phyloP scores from a whole-genome alignment of 1,140 invertebrate species.

The Leptopilina clavipes region DNA sequence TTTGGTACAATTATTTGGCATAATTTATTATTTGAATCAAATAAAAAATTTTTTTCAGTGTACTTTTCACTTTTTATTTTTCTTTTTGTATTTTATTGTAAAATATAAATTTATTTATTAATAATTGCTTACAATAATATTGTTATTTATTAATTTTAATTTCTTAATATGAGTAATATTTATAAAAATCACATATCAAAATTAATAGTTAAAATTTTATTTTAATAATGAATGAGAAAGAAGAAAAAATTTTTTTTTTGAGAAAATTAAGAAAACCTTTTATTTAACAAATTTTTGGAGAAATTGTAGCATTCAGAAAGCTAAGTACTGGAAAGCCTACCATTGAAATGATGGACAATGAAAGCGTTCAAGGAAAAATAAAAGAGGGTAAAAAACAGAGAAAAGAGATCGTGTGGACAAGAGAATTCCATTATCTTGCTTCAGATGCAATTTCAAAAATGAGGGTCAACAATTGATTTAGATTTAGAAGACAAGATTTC shows the following conservation, averaged over 20 bases:
- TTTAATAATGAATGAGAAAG: no score
- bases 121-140: no score
- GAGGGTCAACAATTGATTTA: neutral
- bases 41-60: no score
- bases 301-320: slow-evolving; percentile 3
- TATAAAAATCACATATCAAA: no score
- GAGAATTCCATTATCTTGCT: slow-evolving; percentile 35
- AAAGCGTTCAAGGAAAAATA: slow-evolving; percentile 28
- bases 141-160: no score
- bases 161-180: no score
- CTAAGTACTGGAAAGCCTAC: neutral
- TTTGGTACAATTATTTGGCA: no score
- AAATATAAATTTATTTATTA: no score
- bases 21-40: neutral
- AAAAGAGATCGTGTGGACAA: slow-evolving; percentile 1
- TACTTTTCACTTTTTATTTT: no score
- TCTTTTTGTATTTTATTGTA: no score
- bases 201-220: no score
- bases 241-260: no score
- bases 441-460: slow-evolving; percentile 28
- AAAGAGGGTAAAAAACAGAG: slow-evolving; percentile 21
- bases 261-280: neutral
- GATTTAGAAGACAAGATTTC: neutral
- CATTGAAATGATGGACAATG: slow-evolving; percentile 13
- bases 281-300: neutral